phyloP scores from a whole-genome alignment of 2,797 vertebrate species.

The Enteromius afrohamiltoni region DNA sequence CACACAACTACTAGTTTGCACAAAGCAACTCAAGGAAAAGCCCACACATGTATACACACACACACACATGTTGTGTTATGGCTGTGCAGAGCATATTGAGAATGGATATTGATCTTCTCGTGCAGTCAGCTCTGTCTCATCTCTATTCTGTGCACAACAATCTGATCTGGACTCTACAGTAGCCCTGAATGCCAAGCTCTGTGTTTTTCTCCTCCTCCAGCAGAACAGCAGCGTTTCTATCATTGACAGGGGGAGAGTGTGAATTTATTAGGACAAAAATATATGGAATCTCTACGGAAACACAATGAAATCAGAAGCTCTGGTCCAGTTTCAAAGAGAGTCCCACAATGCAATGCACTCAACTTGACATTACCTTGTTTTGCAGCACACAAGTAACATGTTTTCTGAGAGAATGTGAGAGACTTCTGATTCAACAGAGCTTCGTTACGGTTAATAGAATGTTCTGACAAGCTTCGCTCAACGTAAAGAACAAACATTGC shows the following conservation, averaged over 20 bases:
- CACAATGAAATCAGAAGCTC: not conserved
- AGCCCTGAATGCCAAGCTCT: constrained; percentile 41
- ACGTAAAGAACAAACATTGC: no score
- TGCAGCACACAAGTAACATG: not conserved
- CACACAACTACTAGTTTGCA: not conserved
- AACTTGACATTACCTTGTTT: not conserved
- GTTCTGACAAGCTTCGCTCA: no score
- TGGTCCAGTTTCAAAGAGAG: no score
- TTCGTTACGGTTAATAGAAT: no score
- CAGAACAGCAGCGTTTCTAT: constrained; percentile 17
- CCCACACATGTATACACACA: not conserved
- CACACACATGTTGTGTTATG: not conserved
- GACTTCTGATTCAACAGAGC: not conserved
- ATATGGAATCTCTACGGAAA: constrained; percentile 55
- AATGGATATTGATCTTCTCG: constrained; percentile 59
- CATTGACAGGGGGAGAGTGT: not conserved
- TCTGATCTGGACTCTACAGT: constrained; percentile 45
- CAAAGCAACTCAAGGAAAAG: not conserved
- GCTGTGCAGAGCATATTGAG: constrained; percentile 45
- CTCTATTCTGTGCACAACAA: constrained; percentile 57
- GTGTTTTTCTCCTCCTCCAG: not conserved
- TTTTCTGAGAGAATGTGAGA: not conserved
- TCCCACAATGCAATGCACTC: not conserved
- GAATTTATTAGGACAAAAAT: constrained; percentile 49
- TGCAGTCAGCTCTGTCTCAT: constrained; percentile 56